Evolutionary conservation across 2,113 vertebrate species (phyloP).

Genomic region (Xiphorhynchus elegans): DNA sequence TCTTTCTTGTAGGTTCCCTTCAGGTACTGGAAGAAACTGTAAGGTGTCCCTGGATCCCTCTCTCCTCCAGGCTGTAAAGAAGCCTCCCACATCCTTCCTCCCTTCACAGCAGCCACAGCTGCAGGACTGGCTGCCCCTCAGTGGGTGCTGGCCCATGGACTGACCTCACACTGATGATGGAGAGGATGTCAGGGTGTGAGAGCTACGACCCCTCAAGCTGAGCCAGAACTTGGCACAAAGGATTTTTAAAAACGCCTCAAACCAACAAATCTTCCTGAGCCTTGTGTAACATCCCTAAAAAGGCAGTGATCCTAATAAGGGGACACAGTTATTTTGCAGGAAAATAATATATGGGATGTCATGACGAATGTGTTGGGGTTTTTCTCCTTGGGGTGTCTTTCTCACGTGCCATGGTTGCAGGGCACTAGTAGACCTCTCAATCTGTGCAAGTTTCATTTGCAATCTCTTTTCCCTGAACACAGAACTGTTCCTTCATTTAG

Average conservation of each 20-base stretch:
- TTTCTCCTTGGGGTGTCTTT: background rate
- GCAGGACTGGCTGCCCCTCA: background rate
- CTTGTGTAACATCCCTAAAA: background rate
- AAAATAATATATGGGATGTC: background rate
- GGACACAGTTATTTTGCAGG: background rate
- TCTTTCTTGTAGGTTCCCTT: background rate
- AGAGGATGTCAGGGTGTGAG: background rate
- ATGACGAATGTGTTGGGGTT: background rate
- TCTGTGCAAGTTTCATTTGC: background rate
- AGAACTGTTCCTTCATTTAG: background rate
- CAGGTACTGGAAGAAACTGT: background rate
- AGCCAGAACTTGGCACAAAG: background rate
- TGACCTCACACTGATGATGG: fast-evolving
- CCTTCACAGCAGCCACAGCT: background rate
- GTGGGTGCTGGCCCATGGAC: background rate
- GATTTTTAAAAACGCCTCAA: background rate
- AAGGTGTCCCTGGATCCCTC: background rate
- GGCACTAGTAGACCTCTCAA: background rate
- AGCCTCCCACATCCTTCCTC: background rate
- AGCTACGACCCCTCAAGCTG: background rate
- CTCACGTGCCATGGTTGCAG: fast-evolving
- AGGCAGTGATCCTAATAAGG: fast-evolving
- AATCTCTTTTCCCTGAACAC: background rate
- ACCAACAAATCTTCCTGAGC: background rate
- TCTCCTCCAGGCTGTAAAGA: background rate